Conservation (phyloP, 2,797 vertebrate genomes). For the Mergus octosetaceus region DNA sequence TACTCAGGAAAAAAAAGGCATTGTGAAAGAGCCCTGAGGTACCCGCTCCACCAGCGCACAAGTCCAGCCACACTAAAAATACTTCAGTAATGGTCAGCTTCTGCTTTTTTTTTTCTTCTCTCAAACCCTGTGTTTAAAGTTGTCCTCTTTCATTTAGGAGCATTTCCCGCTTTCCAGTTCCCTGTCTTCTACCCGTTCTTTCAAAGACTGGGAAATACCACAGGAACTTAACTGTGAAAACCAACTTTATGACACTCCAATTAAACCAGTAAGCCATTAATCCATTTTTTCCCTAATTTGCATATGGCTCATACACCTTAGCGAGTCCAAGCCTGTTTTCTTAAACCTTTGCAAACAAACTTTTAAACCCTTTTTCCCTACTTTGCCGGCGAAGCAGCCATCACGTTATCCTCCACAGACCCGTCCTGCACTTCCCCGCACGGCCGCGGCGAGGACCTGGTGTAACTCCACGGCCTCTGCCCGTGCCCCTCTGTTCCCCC, state of each 20-base stretch:
- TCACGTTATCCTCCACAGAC: too few species aligned
- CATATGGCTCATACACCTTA: neutral
- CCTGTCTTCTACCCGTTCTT: neutral
- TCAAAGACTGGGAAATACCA: neutral
- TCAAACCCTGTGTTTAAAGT: slow-evolving; percentile 15
- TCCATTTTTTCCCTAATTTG: neutral
- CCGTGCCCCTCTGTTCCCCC: neutral
- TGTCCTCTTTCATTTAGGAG: neutral
- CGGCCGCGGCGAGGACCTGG: accelerated
- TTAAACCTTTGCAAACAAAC: neutral
- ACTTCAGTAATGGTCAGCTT: slow-evolving; percentile 37
- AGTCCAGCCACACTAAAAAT: slow-evolving; percentile 31
- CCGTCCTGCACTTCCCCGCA: neutral
- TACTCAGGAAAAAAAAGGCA: neutral
- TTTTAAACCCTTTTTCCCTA: neutral
- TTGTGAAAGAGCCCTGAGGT: neutral
- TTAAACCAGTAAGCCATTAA: neutral
- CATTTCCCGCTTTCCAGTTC: neutral
- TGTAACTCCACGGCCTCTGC: neutral
- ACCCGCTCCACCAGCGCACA: neutral
- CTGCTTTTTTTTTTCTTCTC: slow-evolving; percentile 40
- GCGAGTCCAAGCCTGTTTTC: neutral
- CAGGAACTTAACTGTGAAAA: neutral
- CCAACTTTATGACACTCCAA: neutral
- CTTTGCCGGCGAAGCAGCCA: neutral